Evolutionary conservation across 2,113 vertebrate species (phyloP).

Genomic region (Cyprinodon brontotheroides): DNA sequence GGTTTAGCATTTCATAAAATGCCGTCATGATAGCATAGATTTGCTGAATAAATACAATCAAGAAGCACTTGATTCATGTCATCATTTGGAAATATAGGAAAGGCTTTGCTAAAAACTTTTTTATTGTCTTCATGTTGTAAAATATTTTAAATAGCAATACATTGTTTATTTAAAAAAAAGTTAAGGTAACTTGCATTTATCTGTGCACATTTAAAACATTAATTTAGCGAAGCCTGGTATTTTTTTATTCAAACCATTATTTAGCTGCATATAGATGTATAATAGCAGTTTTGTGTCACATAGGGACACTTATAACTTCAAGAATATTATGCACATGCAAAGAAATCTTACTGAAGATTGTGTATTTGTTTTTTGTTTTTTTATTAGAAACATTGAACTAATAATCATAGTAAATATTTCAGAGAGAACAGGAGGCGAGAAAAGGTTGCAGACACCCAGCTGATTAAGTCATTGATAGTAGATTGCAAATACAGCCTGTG

Average conservation of each 20-base stretch:
- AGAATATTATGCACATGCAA: neutral
- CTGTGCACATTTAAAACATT: neutral
- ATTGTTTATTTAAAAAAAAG: neutral
- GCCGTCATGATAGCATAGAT: neutral
- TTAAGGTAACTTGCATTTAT: neutral
- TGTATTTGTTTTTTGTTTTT: too few relatives aligned
- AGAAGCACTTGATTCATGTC: slow-evolving; percentile 28
- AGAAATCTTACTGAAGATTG: neutral
- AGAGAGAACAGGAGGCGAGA: slow-evolving; percentile 4
- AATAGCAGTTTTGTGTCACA: neutral
- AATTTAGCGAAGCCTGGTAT: neutral
- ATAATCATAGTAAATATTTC: slow-evolving; percentile 12
- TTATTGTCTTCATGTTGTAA: neutral
- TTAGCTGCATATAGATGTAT: neutral
- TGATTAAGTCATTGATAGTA: slow-evolving; percentile 79
- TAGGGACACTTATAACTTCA: neutral
- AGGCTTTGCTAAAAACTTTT: neutral
- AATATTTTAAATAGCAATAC: neutral
- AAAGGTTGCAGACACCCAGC: slow-evolving; percentile 42
- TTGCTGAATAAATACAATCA: slow-evolving; percentile 23
- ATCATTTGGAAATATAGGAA: neutral
- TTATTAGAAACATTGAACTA: slow-evolving; percentile 1
- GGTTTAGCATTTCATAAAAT: slow-evolving; percentile 12
- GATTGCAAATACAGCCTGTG: slow-evolving; percentile 71
- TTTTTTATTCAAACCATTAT: neutral